phyloP scores from a whole-genome alignment of 2,797 vertebrate species.

The Phataginus tetradactyla region DNA sequence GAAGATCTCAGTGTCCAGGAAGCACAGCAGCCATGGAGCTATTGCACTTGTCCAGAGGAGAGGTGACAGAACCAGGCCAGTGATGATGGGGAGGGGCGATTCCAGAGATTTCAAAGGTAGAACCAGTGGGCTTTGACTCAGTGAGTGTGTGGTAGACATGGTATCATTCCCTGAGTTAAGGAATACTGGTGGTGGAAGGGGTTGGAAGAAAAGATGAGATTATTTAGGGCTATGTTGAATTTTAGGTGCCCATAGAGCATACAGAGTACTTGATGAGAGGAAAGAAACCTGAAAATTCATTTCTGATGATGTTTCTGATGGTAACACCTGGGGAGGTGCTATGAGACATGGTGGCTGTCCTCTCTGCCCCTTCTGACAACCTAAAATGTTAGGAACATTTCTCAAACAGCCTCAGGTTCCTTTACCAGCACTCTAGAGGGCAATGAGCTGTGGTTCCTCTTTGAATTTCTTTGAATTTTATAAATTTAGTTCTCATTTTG shows the following conservation, averaged over 20 bases:
- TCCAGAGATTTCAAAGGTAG: constrained; percentile 20
- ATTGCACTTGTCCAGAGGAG: not conserved
- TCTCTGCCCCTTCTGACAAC: constrained; percentile 37
- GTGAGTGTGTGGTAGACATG: not conserved
- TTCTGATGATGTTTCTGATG: not conserved
- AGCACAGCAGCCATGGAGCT: not conserved
- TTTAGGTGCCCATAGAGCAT: not conserved
- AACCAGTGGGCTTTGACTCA: not conserved
- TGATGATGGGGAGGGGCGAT: not conserved
- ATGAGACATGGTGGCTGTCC: not conserved
- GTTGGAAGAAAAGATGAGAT: constrained; percentile 3
- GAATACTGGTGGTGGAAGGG: not conserved
- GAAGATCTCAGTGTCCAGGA: not conserved
- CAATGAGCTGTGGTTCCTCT: constrained; percentile 9
- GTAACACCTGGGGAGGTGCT: not conserved
- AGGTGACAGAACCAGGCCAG: not conserved
- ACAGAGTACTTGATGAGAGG: not conserved
- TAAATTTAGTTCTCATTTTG: constrained; percentile 44
- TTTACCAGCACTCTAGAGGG: not conserved
- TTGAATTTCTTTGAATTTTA: constrained; percentile 44
- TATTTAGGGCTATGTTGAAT: not conserved
- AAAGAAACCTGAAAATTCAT: not conserved
- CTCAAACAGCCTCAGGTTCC: not conserved
- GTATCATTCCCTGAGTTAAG: not conserved
- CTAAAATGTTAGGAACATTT: constrained; percentile 45